Conservation (phyloP, 2,888 invertebrate species). For the Escarpia spicata region DNA sequence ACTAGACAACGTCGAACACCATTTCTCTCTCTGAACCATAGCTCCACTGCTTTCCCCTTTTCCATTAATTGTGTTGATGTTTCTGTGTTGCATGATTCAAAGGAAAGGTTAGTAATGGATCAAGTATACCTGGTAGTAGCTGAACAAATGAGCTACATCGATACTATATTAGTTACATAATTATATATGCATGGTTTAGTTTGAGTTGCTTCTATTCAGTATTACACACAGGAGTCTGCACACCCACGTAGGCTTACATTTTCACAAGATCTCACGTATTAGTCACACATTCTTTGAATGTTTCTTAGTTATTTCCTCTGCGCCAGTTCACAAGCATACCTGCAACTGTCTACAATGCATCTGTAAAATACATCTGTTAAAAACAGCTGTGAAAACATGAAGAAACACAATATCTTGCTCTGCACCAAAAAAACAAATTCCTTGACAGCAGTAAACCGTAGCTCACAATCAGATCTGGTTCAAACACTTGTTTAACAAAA, state of each 20-base stretch:
- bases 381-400: neutral
- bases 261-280: neutral
- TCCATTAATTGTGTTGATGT: no score
- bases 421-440: neutral
- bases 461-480: neutral
- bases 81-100: no score
- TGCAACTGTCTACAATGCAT: neutral
- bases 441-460: neutral
- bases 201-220: no score
- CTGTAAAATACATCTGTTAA: neutral
- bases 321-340: neutral
- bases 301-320: neutral
- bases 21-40: no score
- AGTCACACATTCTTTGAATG: neutral
- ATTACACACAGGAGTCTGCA: neutral
- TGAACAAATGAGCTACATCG: no score
- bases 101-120: no score
- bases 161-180: no score
- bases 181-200: no score
- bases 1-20: no score
- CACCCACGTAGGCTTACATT: neutral
- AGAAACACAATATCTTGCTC: neutral
- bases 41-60: no score
- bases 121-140: no score
- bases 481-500: neutral